These are phyloP conservation scores for Mormyrus lacerda DNA, from an alignment of 2,113 vertebrate species.

Conservation along the genomic window DNA sequence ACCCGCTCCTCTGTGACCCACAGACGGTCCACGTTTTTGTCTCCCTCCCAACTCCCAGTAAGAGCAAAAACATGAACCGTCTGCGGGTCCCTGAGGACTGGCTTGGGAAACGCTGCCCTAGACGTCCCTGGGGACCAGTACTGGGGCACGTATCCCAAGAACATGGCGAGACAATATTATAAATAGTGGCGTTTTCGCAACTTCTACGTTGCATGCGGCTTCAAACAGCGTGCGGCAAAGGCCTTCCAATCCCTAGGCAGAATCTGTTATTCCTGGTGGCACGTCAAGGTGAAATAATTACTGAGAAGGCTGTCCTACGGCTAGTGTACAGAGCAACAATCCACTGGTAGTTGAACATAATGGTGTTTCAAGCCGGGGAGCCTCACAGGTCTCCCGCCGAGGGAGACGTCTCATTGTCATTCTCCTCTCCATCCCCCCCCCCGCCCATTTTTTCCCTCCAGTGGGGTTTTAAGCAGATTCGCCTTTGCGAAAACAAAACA, in stretches of 20 bases:
- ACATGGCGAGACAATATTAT: neutral
- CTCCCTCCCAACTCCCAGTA: neutral
- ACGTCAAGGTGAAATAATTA: slow-evolving; percentile 15
- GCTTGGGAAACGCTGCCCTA: neutral
- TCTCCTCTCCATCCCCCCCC: neutral
- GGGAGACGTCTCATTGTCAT: neutral
- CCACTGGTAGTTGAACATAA: neutral
- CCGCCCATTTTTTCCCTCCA: neutral
- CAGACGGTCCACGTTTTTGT: neutral
- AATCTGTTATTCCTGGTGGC: slow-evolving; percentile 3
- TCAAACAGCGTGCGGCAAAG: neutral
- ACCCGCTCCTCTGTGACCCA: neutral
- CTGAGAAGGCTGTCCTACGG: neutral
- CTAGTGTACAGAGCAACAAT: neutral
- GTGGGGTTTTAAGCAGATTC: neutral
- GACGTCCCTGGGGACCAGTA: neutral
- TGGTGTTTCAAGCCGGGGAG: neutral
- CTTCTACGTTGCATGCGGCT: neutral
- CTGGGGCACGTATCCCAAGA: neutral
- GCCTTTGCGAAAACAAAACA: neutral
- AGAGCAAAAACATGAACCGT: neutral
- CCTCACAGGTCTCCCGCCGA: neutral
- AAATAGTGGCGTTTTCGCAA: neutral
- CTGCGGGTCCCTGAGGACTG: neutral
- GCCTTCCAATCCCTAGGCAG: neutral